phyloP scores from a whole-genome alignment of 2,113 vertebrate genomes.

The Nematolebias whitei region DNA sequence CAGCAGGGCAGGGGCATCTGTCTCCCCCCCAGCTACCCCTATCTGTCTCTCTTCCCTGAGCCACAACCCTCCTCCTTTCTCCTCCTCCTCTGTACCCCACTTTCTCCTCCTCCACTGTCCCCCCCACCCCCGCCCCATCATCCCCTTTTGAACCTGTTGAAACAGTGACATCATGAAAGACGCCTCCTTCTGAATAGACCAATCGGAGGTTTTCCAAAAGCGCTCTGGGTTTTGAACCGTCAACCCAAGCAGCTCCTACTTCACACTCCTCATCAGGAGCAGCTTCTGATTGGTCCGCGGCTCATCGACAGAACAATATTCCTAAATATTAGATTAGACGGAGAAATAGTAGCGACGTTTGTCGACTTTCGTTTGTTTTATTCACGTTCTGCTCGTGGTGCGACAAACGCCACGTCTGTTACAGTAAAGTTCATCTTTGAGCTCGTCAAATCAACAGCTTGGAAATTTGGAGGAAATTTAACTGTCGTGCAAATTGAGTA shows the following conservation, averaged over 20 bases:
- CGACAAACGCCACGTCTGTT: background rate
- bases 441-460: too few species aligned
- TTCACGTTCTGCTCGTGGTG: background rate
- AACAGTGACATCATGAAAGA: background rate
- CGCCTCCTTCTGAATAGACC: background rate
- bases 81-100: conserved; percentile 9
- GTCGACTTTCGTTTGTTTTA: background rate
- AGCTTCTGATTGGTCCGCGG: background rate
- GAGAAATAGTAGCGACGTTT: background rate
- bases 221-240: background rate
- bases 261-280: background rate
- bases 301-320: background rate
- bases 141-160: conserved; percentile 42
- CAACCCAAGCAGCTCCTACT: background rate
- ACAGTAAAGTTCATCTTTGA: background rate
- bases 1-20: conserved; percentile 77
- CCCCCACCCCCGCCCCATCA: background rate
- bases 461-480: too few species aligned
- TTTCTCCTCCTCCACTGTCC: background rate
- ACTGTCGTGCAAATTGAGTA: background rate
- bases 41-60: conserved; percentile 45
- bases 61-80: conserved; percentile 24
- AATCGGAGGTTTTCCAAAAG: background rate
- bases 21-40: conserved; percentile 36
- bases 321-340: background rate